These are phyloP conservation scores for Neomorphus geoffroyi DNA, from an alignment of 2,797 vertebrate genomes.

Conservation along the genomic window DNA sequence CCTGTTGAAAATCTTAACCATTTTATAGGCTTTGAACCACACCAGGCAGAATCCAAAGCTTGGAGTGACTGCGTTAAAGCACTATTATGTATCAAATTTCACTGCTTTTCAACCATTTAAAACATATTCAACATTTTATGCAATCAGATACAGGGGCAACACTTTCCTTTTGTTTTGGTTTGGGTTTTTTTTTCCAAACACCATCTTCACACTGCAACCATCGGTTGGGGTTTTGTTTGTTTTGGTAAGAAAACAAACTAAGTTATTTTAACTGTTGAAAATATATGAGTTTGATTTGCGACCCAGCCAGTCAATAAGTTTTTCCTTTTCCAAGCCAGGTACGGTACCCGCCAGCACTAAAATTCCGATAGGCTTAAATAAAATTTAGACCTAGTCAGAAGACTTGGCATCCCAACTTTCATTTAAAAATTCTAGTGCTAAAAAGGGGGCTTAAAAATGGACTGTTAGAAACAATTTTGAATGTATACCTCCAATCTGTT, in stretches of 20 bases:
- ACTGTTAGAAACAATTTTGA: neutral
- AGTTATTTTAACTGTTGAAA: neutral
- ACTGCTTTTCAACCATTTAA: neutral
- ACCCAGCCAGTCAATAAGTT: neutral
- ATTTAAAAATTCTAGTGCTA: neutral
- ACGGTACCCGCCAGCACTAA: neutral
- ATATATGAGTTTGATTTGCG: neutral
- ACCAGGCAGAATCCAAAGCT: neutral
- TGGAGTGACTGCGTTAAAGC: neutral
- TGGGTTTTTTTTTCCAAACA: neutral
- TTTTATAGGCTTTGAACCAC: neutral
- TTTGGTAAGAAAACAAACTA: neutral
- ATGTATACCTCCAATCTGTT: neutral
- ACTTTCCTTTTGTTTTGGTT: neutral
- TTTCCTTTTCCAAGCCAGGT: neutral
- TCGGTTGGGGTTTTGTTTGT: neutral
- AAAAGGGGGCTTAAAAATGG: neutral
- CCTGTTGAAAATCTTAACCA: conserved; percentile 15
- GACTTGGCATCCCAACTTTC: neutral
- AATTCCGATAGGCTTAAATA: neutral
- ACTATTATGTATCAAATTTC: neutral
- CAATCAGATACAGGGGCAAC: neutral
- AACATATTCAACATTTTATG: neutral
- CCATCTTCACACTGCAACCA: neutral
- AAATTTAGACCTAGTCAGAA: neutral